These are phyloP conservation scores for Glaucidium brasilianum DNA, from an alignment of 2,113 vertebrate species.

Conservation along the genomic window DNA sequence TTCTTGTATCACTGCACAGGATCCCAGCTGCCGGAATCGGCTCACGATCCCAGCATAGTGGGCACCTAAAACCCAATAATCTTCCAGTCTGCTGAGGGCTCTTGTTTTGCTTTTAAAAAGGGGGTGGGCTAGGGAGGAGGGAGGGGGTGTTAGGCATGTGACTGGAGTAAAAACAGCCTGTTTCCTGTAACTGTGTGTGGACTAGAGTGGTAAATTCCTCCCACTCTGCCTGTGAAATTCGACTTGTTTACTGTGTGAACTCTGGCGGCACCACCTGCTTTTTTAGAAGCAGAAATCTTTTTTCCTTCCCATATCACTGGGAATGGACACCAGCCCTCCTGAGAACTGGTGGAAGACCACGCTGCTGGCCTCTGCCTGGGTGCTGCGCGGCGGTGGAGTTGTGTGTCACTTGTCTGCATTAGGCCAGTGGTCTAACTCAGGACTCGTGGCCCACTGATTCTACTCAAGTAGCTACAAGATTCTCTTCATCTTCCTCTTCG, in stretches of 20 bases:
- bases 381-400: not conserved
- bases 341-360: not conserved
- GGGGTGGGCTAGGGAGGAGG: constrained; percentile 64
- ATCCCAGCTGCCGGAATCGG: constrained; percentile 86
- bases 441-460: not conserved
- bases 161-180: constrained; percentile 65
- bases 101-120: constrained; percentile 61
- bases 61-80: constrained; percentile 81
- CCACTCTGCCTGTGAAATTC: constrained; percentile 71
- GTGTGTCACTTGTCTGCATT: not conserved
- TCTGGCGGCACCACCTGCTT: constrained; percentile 71
- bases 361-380: not conserved
- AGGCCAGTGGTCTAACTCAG: not conserved
- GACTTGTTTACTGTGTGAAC: constrained; percentile 78
- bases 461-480: not conserved
- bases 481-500: constrained; percentile 24
- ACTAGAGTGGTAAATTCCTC: constrained; percentile 62
- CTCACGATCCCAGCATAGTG: constrained; percentile 91
- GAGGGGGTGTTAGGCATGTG: constrained; percentile 64
- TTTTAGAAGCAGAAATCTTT: constrained; percentile 68
- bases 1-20: constrained; percentile 98
- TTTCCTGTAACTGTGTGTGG: constrained; percentile 40
- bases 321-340: constrained; percentile 39
- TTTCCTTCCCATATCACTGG: constrained; percentile 55
- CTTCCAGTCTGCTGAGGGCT: constrained; percentile 38